Conservation (phyloP, 2,888 invertebrate species). For the Drosophila histrio region DNA sequence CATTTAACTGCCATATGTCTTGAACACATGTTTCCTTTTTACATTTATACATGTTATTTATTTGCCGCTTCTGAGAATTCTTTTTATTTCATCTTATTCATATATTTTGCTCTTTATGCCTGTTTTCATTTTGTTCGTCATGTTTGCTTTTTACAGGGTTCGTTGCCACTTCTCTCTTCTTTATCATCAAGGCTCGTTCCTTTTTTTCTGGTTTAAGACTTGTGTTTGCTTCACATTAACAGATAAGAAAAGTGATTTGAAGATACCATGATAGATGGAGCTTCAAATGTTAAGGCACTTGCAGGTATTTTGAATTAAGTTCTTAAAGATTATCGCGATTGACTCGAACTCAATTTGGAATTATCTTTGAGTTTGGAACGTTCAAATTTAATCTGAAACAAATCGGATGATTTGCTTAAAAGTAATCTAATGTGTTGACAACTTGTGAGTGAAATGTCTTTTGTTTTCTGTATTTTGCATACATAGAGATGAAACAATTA, state of each 20-base stretch:
- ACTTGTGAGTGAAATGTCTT: neutral
- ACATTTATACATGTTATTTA: conserved; percentile 32
- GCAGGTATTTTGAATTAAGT: neutral
- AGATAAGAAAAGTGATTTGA: conserved; percentile 34
- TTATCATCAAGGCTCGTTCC: neutral
- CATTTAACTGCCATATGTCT: conserved; percentile 31
- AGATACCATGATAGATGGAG: neutral
- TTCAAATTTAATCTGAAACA: no score
- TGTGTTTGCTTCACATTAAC: conserved; percentile 38
- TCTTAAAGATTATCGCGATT: neutral
- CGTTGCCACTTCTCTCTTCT: neutral
- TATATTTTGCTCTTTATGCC: neutral
- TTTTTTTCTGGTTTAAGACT: neutral
- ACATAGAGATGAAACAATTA: neutral
- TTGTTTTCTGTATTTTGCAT: neutral
- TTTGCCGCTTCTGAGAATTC: conserved; percentile 9
- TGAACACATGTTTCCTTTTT: conserved; percentile 23
- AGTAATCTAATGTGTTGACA: no score
- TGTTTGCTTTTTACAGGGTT: conserved; percentile 6
- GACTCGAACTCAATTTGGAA: neutral
- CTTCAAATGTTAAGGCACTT: neutral
- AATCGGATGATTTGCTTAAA: no score
- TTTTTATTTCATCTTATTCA: neutral
- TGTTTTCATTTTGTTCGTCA: conserved; percentile 28
- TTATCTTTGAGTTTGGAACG: no score